Evolutionary conservation across 2,888 invertebrate genomes (phyloP).

Genomic region (Meteorus cinctellus): DNA sequence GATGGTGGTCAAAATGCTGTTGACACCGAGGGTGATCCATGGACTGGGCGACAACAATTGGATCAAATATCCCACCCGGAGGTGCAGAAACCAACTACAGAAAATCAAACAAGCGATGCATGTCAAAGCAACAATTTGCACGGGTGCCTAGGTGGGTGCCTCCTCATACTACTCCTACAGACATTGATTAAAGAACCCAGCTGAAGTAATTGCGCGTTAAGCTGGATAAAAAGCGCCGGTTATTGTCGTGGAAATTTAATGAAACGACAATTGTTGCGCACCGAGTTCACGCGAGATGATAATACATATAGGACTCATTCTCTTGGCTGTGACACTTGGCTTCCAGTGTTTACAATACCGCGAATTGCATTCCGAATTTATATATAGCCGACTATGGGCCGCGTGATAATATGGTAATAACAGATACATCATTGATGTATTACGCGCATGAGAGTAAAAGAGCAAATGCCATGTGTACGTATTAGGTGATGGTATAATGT

Average conservation of each 20-base stretch:
- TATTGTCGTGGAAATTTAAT: constrained; percentile 8
- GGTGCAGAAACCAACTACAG: constrained; percentile 66
- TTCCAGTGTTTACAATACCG: constrained; percentile 20
- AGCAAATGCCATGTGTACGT: neutral
- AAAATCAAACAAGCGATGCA: constrained; percentile 65
- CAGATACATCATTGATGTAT: neutral
- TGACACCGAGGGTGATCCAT: constrained; percentile 63
- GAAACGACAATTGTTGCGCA: neutral
- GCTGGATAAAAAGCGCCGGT: constrained; percentile 35
- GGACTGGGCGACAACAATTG: constrained; percentile 69
- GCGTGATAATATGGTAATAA: neutral
- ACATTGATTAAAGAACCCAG: constrained; percentile 52
- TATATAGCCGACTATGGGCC: neutral
- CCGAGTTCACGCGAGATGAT: constrained; percentile 9
- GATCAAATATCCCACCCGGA: constrained; percentile 68
- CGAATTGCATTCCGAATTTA: constrained; percentile 22
- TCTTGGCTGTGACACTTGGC: constrained; percentile 20
- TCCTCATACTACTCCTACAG: constrained; percentile 66
- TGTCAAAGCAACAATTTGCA: constrained; percentile 60
- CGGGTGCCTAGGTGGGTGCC: constrained; percentile 71
- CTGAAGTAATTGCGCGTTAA: constrained; percentile 38
- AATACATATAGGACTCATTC: constrained; percentile 10
- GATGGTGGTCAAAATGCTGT: constrained; percentile 60
- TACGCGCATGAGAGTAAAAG: neutral
- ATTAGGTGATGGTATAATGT: neutral